Conservation (phyloP, 1,140 invertebrate species). For the Andrena cerasifolii region DNA sequence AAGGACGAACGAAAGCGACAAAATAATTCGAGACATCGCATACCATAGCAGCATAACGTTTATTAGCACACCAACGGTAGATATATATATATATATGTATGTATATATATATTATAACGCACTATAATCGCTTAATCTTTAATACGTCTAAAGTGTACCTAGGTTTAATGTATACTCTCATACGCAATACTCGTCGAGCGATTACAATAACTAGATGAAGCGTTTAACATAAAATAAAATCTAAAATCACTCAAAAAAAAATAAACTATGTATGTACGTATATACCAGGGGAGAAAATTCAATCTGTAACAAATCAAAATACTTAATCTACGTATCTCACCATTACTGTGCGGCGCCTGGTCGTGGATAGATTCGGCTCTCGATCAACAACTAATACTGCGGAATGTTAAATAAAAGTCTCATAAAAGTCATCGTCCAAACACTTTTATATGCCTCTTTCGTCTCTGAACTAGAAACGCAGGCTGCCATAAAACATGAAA, state of each 20-base stretch:
- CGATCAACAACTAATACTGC: neutral
- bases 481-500: no score
- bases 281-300: slow-evolving; percentile 21
- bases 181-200: slow-evolving; percentile 53
- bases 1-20: slow-evolving; percentile 76
- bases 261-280: slow-evolving; percentile 41
- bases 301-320: slow-evolving; percentile 35
- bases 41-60: slow-evolving; percentile 81
- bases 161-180: slow-evolving; percentile 66
- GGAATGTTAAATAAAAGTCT: no score
- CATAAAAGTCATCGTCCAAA: no score
- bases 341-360: neutral
- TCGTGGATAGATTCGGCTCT: slow-evolving; percentile 16
- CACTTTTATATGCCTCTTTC: no score
- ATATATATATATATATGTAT: no score
- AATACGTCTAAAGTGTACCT: slow-evolving; percentile 61
- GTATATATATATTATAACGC: slow-evolving; percentile 62
- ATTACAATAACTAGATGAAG: slow-evolving; percentile 67
- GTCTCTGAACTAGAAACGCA: no score
- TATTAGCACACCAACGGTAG: slow-evolving; percentile 78
- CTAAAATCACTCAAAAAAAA: slow-evolving; percentile 52
- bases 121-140: slow-evolving; percentile 77
- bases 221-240: slow-evolving; percentile 64
- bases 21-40: slow-evolving; percentile 81
- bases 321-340: slow-evolving; percentile 20